These are phyloP conservation scores for Eupleurogrammus muticus DNA, from an alignment of 2,797 vertebrate species.

Conservation along the genomic window DNA sequence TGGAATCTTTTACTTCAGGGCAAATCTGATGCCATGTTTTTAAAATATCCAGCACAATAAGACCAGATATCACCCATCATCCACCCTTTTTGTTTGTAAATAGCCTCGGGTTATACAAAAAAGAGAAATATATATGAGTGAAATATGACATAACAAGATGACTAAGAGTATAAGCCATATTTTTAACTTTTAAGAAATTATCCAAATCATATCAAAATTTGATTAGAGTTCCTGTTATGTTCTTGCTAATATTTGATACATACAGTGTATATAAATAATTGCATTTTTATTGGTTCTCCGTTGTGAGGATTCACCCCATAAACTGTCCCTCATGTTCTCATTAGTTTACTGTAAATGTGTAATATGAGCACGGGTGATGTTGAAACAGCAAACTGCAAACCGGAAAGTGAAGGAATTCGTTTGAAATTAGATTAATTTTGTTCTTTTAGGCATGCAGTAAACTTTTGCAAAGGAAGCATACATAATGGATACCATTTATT, in stretches of 20 bases:
- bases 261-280: constrained; percentile 74
- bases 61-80: constrained; percentile 60
- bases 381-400: constrained; percentile 34
- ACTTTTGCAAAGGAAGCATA: constrained; percentile 61
- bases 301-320: constrained; percentile 64
- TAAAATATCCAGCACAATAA: constrained; percentile 51
- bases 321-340: constrained; percentile 49
- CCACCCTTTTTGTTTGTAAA: constrained; percentile 84
- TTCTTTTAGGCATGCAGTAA: constrained; percentile 72
- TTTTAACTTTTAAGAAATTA: constrained; percentile 84
- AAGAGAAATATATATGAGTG: constrained; percentile 69
- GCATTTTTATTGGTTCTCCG: constrained; percentile 63
- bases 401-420: constrained; percentile 46
- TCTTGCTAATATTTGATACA: constrained; percentile 80
- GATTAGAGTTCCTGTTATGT: constrained; percentile 74
- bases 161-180: constrained; percentile 89
- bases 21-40: constrained; percentile 52
- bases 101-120: constrained; percentile 75
- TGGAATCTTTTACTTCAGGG: constrained; percentile 46
- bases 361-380: constrained; percentile 19
- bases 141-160: constrained; percentile 76
- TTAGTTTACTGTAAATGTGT: constrained; percentile 61
- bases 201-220: constrained; percentile 82
- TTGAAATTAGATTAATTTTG: constrained; percentile 10
- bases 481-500: constrained; percentile 51